phyloP scores from a whole-genome alignment of 2,888 invertebrate species.

The Lymantria monacha region DNA sequence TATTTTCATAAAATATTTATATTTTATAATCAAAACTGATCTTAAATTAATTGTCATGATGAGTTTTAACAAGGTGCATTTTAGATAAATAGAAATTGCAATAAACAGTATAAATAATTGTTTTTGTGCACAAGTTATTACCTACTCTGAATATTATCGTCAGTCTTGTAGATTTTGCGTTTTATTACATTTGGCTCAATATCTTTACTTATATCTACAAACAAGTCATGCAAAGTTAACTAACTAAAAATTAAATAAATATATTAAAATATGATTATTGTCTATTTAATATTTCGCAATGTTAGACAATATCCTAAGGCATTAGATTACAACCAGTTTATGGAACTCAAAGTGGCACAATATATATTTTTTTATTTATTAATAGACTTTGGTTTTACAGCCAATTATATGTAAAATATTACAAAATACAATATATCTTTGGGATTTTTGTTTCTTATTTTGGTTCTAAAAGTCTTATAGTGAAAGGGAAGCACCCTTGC shows the following conservation, averaged over 20 bases:
- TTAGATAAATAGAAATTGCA: constrained; percentile 64
- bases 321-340: constrained; percentile 62
- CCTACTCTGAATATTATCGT: constrained; percentile 81
- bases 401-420: constrained; percentile 53
- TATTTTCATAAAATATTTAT: constrained; percentile 70
- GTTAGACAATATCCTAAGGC: constrained; percentile 56
- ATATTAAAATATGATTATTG: constrained; percentile 56
- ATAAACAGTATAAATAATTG: constrained; percentile 46
- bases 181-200: constrained; percentile 75
- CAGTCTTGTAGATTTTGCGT: constrained; percentile 81
- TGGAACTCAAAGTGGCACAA: constrained; percentile 70
- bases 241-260: constrained; percentile 70
- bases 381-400: constrained; percentile 69
- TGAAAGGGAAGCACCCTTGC: constrained; percentile 18
- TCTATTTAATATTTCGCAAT: constrained; percentile 36
- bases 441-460: constrained; percentile 41
- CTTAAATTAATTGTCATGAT: constrained; percentile 82
- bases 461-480: constrained; percentile 32
- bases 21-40: constrained; percentile 56
- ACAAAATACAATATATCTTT: constrained; percentile 39
- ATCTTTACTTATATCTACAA: constrained; percentile 66
- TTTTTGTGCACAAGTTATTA: constrained; percentile 75
- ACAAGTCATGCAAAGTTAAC: constrained; percentile 74
- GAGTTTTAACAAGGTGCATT: constrained; percentile 80
- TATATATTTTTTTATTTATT: constrained; percentile 39